Conservation (phyloP, 2,888 invertebrate genomes). For the Teinopalpus imperialis region DNA sequence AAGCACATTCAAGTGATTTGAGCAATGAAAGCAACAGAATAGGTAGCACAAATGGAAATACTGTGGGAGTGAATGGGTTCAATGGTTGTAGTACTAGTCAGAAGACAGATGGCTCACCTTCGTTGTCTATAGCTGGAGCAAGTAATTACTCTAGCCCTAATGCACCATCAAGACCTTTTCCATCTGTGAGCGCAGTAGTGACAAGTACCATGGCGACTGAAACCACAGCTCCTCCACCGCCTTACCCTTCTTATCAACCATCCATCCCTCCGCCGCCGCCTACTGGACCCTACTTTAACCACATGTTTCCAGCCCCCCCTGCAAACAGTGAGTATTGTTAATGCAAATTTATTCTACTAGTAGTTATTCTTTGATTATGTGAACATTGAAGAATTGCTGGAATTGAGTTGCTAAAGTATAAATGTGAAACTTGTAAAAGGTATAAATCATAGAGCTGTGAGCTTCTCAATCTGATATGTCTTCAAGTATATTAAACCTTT, state of each 20-base stretch:
- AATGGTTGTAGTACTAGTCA: slow-evolving; percentile 18
- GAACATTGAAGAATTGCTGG: no score
- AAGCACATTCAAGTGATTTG: slow-evolving; percentile 2
- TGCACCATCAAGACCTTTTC: not conserved
- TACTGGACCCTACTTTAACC: slow-evolving; percentile 11
- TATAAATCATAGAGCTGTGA: no score
- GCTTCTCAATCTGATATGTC: no score
- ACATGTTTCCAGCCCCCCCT: slow-evolving; percentile 2
- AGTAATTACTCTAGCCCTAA: not conserved
- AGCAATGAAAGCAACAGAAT: slow-evolving; percentile 9
- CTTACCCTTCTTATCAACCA: slow-evolving; percentile 20
- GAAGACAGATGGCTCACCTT: slow-evolving; percentile 6
- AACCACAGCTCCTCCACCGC: not conserved
- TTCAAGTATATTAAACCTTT: no score
- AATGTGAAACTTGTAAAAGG: no score
- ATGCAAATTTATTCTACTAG: no score
- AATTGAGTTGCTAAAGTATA: no score
- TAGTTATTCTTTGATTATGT: no score
- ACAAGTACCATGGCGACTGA: not conserved
- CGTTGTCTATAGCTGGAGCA: slow-evolving; percentile 2
- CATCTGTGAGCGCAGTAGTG: not conserved
- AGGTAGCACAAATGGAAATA: slow-evolving; percentile 1
- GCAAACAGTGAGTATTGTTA: slow-evolving; percentile 17
- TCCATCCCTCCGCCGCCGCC: slow-evolving; percentile 21
- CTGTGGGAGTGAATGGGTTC: slow-evolving; percentile 9